These are phyloP conservation scores for Plotosus lineatus DNA, from an alignment of 2,113 vertebrate genomes.

Conservation along the genomic window DNA sequence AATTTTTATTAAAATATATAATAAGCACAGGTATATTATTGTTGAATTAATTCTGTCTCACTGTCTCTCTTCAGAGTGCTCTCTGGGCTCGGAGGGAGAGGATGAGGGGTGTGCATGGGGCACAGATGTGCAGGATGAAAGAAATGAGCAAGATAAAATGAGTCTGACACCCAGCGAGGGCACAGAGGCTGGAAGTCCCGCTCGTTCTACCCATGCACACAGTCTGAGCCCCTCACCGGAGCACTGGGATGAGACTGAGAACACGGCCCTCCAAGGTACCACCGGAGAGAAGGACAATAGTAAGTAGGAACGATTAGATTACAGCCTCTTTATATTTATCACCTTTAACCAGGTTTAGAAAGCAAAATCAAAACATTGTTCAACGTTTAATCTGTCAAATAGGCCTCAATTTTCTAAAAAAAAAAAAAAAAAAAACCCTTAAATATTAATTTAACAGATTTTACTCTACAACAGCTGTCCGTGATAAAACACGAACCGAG, in stretches of 20 bases:
- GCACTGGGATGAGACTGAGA: conserved; percentile 59
- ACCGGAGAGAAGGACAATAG: conserved; percentile 58
- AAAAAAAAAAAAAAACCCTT: too few species aligned
- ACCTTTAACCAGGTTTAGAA: conserved; percentile 2
- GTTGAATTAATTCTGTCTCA: background rate
- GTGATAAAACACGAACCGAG: background rate
- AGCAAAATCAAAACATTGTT: background rate
- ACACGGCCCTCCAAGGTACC: background rate
- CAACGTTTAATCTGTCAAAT: background rate
- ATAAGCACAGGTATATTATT: background rate
- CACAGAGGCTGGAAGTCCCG: conserved; percentile 68
- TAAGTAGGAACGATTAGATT: conserved; percentile 54
- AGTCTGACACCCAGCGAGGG: conserved; percentile 73
- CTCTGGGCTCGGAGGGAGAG: conserved; percentile 74
- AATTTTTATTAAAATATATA: background rate
- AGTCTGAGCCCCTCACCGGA: conserved; percentile 66
- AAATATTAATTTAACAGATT: background rate
- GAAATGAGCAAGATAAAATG: conserved; percentile 69
- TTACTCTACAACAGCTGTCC: background rate
- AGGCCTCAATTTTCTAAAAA: background rate
- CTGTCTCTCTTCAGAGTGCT: conserved; percentile 56
- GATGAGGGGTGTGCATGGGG: conserved; percentile 73
- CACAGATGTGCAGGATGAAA: conserved; percentile 69
- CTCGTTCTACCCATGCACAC: conserved; percentile 47
- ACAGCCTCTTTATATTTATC: background rate